Evolutionary conservation across 2,888 invertebrate genomes (phyloP), one percentile per base, ranked within the genome.

Genomic region (Aricia artaxerxes): DNA sequence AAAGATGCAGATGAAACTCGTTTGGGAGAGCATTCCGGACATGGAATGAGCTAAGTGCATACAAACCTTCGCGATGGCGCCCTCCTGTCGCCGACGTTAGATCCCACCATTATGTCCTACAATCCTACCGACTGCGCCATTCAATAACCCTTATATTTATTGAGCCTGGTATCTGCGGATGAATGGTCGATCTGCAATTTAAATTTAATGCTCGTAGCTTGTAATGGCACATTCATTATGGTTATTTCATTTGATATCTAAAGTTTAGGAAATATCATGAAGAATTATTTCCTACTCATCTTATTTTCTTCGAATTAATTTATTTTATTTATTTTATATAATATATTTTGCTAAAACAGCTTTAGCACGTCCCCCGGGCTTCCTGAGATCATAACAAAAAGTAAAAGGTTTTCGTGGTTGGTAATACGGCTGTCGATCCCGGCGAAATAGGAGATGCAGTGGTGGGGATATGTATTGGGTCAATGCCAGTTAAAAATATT

Each of bases 21-120:
- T 84, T 85, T 86, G 87, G 86, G 89, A 91, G 89, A 90, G 89
- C 87, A 86, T 84, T 86, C 87, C 89, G 90, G 90, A 90, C 88
- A 88, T 85, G 82, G 84, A 86, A 87, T 87, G 82, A 82, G 80
- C 87, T 86, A 86, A 83, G 84, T 84, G 85, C 87, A 84, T 64
- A 89, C 89, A 88, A 88, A 89, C 88, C 88, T 88, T 83, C 81
- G 84, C 83, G 84, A 75, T 77, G 77, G 80, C 82, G 81, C 80
- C 78, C 76, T 76, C 78, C 80, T 76, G 79, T 79, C 80, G 78
- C 78, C 61, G 44, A 80, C 78, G 64, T 79, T 16, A 53, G 53
- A 35, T 24, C 53, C 76, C 35, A 31, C 76, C 24, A 31, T 75
- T 49, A 75, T 76, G 57, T 57, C 38, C 57, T 31, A 57, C 69